Base-by-base conservation (phyloP, 2,797 vertebrate species). In the Labeo calbasu region DNA sequence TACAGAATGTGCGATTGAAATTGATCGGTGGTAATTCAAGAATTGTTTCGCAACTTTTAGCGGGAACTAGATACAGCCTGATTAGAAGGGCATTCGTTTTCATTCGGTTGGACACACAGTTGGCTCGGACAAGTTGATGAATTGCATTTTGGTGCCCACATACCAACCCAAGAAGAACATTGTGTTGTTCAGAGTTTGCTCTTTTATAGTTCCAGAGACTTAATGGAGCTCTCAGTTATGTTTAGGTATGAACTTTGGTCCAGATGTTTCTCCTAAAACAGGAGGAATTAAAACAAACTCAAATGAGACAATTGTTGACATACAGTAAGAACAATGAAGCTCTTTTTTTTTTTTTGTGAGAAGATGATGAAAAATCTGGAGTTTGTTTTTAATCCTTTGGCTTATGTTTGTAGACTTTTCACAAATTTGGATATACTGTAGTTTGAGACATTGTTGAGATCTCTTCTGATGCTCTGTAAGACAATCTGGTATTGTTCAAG, bases 31-130 rank as follows among this genome's bases (percentile, higher is more conserved):
- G 78, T 68, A 40, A 57, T 68, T 55, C 50, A 55, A 80, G 32
- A 68, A 55, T 25, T 69, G 28, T 80, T 80, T 69, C 43, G 65
- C 21, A 43, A 36, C 19, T 23, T 73, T 23, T 46, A 82, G 59
- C 32, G 10, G 53, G 68, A 80, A 69, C n/a, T 23, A 43, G 65
- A 80, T 43, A 69, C 28, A 0, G 2, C 14, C 28, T 55, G 48
- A 53, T 69, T 25, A 53, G 23, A 36, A 69, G 55, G 32, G 32
- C 50, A 61, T 61, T 72, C 51, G 21, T 21, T 81, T 81, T 70
- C 17, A 72, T 32, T 61, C 9, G 46, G n/a, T 25, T 57, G 50
- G n/a, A 81, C 15, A 57, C 51, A n/a, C 23, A 40, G 48, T 55
- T 55, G 32, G 65, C 65, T 43, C 69, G 4, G n/a, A 43, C 2